These are phyloP conservation scores for Dysidea cf. avara DNA, from an alignment of 37 sponge, comb jelly and placozoan genomes.

Conservation along the genomic window DNA sequence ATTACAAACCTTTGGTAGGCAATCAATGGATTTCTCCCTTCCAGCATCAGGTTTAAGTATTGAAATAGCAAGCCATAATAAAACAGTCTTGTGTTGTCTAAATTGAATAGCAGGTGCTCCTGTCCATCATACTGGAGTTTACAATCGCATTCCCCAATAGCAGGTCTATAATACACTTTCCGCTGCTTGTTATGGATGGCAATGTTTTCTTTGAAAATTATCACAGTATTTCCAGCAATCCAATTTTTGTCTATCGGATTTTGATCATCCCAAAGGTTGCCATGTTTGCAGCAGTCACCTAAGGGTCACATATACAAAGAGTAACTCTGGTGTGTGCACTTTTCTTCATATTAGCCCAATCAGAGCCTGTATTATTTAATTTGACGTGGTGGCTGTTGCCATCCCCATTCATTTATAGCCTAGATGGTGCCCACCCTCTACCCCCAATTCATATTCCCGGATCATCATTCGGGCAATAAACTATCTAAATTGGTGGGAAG, in stretches of 20 bases:
- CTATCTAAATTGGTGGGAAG: too few relatives aligned
- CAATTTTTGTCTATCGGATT: conserved; percentile 4
- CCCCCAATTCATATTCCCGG: too few relatives aligned
- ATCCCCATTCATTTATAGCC: too few relatives aligned
- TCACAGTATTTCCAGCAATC: background rate
- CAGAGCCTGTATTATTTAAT: too few relatives aligned
- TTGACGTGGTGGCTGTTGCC: too few relatives aligned
- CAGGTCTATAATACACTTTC: conserved; percentile 5
- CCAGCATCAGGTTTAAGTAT: conserved; percentile 11
- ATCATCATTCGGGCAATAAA: too few relatives aligned
- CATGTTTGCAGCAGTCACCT: conserved; percentile 3
- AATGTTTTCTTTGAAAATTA: conserved; percentile 1
- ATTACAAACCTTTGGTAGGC: too few relatives aligned
- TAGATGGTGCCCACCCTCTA: too few relatives aligned
- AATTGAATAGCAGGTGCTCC: conserved; percentile 12
- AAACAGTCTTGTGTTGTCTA: background rate
- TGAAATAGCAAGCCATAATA: conserved; percentile 16
- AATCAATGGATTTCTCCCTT: conserved; percentile 16
- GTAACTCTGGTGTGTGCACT: too few relatives aligned
- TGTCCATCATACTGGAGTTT: conserved; percentile 11
- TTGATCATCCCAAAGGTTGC: background rate
- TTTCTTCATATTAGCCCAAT: too few relatives aligned
- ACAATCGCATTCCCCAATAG: conserved; percentile 4
- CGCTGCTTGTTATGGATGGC: background rate
- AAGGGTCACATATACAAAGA: too few relatives aligned